Evolutionary conservation across 2,888 invertebrate species (phyloP).

Genomic region (Digitonthophagus gazella): DNA sequence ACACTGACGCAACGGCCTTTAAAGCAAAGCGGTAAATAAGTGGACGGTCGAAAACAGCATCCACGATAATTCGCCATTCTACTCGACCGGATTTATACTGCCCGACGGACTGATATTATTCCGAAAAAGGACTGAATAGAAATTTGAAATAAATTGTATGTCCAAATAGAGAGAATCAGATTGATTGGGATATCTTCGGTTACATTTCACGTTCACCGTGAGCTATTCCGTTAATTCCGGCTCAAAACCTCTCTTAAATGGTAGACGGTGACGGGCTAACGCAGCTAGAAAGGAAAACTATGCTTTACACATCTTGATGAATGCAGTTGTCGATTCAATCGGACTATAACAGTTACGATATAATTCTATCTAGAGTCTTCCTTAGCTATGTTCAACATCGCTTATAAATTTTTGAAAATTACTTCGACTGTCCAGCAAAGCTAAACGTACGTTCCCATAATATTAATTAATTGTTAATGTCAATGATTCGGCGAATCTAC

Average conservation of each 20-base stretch:
- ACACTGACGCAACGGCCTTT: not conserved
- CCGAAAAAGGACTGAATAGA: not conserved
- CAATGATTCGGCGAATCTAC: not conserved
- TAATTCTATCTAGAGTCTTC: not conserved
- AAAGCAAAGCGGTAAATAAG: not conserved
- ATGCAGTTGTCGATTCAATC: not conserved
- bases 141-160: not conserved
- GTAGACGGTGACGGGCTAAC: not conserved
- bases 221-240: not conserved
- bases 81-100: not conserved
- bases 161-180: not conserved
- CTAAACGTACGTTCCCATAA: no score
- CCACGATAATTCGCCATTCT: not conserved
- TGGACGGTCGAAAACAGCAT: no score
- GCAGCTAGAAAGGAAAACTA: not conserved
- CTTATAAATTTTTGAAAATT: no score
- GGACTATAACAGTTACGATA: not conserved
- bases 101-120: not conserved
- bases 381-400: no score
- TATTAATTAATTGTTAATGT: not conserved
- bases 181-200: not conserved
- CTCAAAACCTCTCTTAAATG: not conserved
- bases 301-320: not conserved
- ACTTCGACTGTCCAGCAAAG: no score
- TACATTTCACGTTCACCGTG: not conserved